phyloP scores from a whole-genome alignment of 1,140 invertebrate species.

The Protaetia brevitarsis region DNA sequence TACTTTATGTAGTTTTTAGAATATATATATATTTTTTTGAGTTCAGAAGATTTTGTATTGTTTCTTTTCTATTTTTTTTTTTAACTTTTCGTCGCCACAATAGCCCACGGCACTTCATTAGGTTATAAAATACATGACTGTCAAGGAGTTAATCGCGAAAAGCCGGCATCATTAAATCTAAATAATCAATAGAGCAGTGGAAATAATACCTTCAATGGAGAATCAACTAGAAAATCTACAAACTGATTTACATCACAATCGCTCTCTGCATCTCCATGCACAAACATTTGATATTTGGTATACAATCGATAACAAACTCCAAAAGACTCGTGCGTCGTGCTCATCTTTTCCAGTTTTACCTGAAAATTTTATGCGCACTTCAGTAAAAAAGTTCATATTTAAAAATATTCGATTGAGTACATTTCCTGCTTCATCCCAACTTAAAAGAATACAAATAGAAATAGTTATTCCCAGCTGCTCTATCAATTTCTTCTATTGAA shows the following conservation, averaged over 20 bases:
- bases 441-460: slow-evolving; percentile 19
- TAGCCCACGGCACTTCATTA: too few relatives aligned
- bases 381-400: slow-evolving; percentile 14
- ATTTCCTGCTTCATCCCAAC: too few relatives aligned
- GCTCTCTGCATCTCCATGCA: slow-evolving; percentile 75
- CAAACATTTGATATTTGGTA: slow-evolving; percentile 80
- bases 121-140: too few relatives aligned
- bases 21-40: too few relatives aligned
- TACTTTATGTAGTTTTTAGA: too few relatives aligned
- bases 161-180: not conserved
- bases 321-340: slow-evolving; percentile 54
- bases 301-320: slow-evolving; percentile 71
- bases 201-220: slow-evolving; percentile 72
- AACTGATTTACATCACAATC: slow-evolving; percentile 73
- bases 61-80: too few relatives aligned
- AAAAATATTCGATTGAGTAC: too few relatives aligned
- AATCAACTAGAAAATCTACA: slow-evolving; percentile 79
- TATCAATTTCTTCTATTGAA: slow-evolving; percentile 26
- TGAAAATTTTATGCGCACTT: slow-evolving; percentile 21
- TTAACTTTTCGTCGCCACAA: too few relatives aligned
- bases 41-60: too few relatives aligned
- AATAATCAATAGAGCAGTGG: slow-evolving; percentile 9
- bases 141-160: not conserved
- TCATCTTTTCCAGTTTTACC: slow-evolving; percentile 36
- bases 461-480: slow-evolving; percentile 42